phyloP scores from a whole-genome alignment of 2,888 invertebrate species.

The Belgica antarctica region DNA sequence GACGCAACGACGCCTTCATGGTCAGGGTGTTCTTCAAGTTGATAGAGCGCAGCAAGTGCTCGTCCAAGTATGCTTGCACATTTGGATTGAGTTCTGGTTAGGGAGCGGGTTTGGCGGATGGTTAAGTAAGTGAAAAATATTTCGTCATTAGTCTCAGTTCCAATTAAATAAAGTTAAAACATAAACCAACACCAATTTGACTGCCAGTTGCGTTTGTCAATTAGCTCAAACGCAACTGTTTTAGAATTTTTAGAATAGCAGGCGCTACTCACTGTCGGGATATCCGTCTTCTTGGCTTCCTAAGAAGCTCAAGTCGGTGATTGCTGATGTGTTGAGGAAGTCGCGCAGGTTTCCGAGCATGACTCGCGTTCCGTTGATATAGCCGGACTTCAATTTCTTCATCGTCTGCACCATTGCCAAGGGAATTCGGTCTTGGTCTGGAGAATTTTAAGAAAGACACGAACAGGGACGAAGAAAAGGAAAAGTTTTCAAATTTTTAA shows the following conservation, averaged over 20 bases:
- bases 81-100: slow-evolving; percentile 68
- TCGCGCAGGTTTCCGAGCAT: slow-evolving; percentile 92
- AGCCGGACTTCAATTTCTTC: slow-evolving; percentile 96
- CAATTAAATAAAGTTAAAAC: slow-evolving; percentile 23
- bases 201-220: not conserved
- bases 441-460: slow-evolving; percentile 48
- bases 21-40: slow-evolving; percentile 69
- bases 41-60: slow-evolving; percentile 77
- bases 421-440: slow-evolving; percentile 88
- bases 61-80: slow-evolving; percentile 84
- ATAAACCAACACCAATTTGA: slow-evolving; percentile 24
- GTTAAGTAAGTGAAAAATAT: slow-evolving; percentile 10
- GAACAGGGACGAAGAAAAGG: not conserved
- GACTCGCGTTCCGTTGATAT: slow-evolving; percentile 97
- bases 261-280: slow-evolving; percentile 71
- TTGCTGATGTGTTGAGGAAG: slow-evolving; percentile 95
- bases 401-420: slow-evolving; percentile 95
- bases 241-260: not conserved
- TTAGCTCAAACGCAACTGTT: not conserved
- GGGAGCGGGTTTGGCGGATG: too few relatives aligned
- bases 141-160: slow-evolving; percentile 6
- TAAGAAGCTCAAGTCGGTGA: slow-evolving; percentile 93
- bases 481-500: not conserved
- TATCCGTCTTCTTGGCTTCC: slow-evolving; percentile 90
- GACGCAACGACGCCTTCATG: slow-evolving; percentile 58